Base-by-base conservation (phyloP, 64 coral and sea anemone genomes). In the Pocillopora verrucosa region DNA sequence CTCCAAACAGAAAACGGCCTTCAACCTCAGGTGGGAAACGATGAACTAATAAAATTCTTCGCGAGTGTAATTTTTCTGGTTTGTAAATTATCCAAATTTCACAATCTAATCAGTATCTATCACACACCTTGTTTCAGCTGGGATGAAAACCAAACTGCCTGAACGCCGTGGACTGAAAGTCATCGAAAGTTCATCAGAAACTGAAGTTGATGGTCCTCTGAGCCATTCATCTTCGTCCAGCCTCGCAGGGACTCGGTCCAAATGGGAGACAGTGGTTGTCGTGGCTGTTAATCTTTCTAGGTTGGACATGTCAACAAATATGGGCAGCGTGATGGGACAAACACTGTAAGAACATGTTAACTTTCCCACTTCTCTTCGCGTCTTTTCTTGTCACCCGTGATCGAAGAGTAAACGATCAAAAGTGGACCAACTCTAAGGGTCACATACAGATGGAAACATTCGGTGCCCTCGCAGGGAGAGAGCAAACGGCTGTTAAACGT, bases 301-400 rank as follows among this genome's bases (percentile, higher is more conserved):
- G 34, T 75, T 99, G 51, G 97, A 95, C 79, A 92, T 99, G 20
- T 90, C 88, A 14, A 99, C 94, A 36, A 99, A 99, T 83, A 95
- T 99, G 97, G 94, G 93, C 36, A 95, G 88, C 74, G 91, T 99
- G 30, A 99, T 99, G 94, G 97, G 97, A 58, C 94, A 95, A 63
- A 95, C 97, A 65, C 77, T 92, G 97, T 99, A 77, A 88, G 91
- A 81, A 56, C 74, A 59, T 76, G 58, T 24, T 70, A 7, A 51
- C 41, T 51, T 51, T 51, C 7, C 41, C 41, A 3, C 7, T 51
- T 3, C 7, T 51, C 41, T 51, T 51, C 41, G 41, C 3, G 41
- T 51, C 41, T 7, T 51, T 7, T 51, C 41, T 51, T 14, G 20
- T 65, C 63, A 22, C 63, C 20, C 63, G 16, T 16, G 63, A 65